Evolutionary conservation across 2,888 invertebrate genomes (phyloP).

Genomic region (Aphrophora alni): DNA sequence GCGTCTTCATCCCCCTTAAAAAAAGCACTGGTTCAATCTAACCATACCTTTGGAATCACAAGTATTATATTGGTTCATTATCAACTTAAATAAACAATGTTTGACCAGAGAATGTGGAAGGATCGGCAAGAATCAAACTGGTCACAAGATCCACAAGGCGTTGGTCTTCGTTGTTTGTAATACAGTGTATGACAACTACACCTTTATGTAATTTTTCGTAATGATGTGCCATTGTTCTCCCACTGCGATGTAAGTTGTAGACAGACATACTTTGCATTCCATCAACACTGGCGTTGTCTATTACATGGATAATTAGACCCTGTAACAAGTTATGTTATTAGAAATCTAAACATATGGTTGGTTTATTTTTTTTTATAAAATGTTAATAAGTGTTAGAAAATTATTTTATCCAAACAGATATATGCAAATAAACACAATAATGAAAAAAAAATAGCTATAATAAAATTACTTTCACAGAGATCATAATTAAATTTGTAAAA

Average conservation of each 20-base stretch:
- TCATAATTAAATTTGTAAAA: no score
- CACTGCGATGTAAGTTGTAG: slow-evolving; percentile 51
- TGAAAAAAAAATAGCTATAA: no score
- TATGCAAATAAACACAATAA: no score
- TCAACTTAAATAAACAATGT: slow-evolving; percentile 50
- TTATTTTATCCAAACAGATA: no score
- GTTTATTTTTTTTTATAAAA: not conserved
- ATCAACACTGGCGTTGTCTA: slow-evolving; percentile 49
- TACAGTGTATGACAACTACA: slow-evolving; percentile 51
- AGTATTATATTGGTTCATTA: not conserved
- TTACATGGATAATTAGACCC: slow-evolving; percentile 51
- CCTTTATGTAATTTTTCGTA: slow-evolving; percentile 52
- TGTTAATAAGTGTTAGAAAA: no score
- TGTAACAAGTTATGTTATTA: no score
- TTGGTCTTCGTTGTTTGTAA: slow-evolving; percentile 47
- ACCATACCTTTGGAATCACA: not conserved
- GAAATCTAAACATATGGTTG: no score
- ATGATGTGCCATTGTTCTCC: slow-evolving; percentile 50
- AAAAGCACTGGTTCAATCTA: not conserved
- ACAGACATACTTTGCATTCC: slow-evolving; percentile 50
- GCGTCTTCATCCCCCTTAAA: no score
- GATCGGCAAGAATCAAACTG: slow-evolving; percentile 48
- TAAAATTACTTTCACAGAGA: no score
- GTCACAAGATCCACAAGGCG: slow-evolving; percentile 49
- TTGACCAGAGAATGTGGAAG: slow-evolving; percentile 51